phyloP scores from a whole-genome alignment of 2,888 invertebrate genomes.

The Plebejus argus region DNA sequence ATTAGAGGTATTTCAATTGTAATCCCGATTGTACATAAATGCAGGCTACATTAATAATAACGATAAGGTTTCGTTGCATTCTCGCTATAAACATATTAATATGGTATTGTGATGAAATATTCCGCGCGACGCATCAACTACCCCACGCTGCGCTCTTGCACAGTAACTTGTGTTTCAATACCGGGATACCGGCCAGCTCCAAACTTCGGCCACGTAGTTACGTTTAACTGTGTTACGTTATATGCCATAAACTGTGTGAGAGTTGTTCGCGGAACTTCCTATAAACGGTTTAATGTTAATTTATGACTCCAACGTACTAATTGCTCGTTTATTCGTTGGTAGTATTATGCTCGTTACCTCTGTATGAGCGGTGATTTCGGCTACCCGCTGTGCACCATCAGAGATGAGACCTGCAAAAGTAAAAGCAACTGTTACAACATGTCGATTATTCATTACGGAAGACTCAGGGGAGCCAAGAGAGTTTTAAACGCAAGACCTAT shows the following conservation, averaged over 20 bases:
- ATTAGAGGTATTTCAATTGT: no score
- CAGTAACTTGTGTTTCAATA: neutral
- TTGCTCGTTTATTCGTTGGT: no score
- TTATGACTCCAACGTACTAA: neutral
- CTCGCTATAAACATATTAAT: neutral
- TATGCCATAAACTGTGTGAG: neutral
- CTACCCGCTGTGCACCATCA: neutral
- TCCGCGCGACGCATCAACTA: neutral
- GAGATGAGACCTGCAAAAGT: neutral
- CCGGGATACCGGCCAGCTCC: neutral
- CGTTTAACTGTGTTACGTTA: constrained; percentile 13
- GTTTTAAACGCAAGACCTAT: no score
- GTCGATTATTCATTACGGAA: no score
- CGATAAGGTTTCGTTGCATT: neutral
- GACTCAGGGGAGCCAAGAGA: no score
- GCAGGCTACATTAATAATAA: no score
- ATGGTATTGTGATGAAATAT: neutral
- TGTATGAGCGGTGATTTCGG: neutral
- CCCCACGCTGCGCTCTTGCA: neutral
- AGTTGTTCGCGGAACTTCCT: neutral
- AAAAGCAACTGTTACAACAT: neutral
- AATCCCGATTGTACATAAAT: no score
- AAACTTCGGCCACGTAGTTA: neutral
- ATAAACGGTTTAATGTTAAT: neutral
- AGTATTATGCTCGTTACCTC: neutral